Conservation (phyloP, 2,797 vertebrate species). For the Okamejei kenojei region DNA sequence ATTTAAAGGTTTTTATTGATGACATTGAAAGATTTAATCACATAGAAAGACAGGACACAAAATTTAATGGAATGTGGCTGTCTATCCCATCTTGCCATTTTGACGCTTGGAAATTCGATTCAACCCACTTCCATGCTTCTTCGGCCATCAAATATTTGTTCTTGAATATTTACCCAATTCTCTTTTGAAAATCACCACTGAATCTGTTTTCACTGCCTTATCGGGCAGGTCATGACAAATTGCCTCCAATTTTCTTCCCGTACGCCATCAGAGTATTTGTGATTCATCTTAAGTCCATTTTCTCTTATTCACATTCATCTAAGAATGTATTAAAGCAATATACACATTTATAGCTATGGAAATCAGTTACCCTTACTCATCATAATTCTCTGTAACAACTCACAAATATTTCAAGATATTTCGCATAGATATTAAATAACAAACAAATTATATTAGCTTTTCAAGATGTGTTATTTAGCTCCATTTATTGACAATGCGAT, state of each 20-base stretch:
- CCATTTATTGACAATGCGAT: background rate
- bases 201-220: background rate
- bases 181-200: background rate
- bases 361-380: background rate
- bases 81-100: background rate
- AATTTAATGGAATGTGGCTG: background rate
- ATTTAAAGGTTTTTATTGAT: background rate
- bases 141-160: background rate
- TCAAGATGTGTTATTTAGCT: background rate
- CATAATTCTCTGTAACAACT: background rate
- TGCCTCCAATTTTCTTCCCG: background rate
- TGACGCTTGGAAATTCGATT: background rate
- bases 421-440: constrained; percentile 1
- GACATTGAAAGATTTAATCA: background rate
- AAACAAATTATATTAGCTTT: background rate
- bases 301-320: too few relatives aligned
- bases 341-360: too few relatives aligned
- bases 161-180: background rate
- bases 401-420: too few relatives aligned
- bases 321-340: too few relatives aligned
- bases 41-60: background rate
- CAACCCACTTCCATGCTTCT: background rate
- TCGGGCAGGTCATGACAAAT: background rate
- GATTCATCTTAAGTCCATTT: background rate
- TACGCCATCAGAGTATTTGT: too few relatives aligned